Evolutionary conservation across 2,888 invertebrate species (phyloP).

Genomic region (Ormyrus pomaceus): DNA sequence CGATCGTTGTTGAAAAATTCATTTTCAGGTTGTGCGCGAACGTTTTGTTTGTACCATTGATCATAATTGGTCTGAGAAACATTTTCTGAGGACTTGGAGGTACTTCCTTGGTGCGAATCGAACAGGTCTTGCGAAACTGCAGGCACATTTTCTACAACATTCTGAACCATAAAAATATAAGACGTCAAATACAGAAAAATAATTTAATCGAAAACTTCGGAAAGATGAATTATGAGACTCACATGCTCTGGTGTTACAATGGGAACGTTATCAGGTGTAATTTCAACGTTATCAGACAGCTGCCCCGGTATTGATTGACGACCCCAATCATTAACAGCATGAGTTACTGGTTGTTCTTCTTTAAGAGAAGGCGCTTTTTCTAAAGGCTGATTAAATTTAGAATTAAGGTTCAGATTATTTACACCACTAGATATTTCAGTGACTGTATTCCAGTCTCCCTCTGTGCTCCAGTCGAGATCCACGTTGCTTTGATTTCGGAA

Average conservation of each 20-base stretch:
- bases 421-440: conserved; percentile 65
- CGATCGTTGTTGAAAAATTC: conserved; percentile 66
- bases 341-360: conserved; percentile 32
- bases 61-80: conserved; percentile 66
- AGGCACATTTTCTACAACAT: conserved; percentile 27
- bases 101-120: conserved; percentile 51
- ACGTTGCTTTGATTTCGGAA: conserved; percentile 58
- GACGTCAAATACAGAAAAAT: not conserved
- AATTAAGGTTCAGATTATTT: conserved; percentile 65
- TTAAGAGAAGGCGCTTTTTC: conserved; percentile 36
- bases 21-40: conserved; percentile 61
- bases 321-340: conserved; percentile 47
- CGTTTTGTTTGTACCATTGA: conserved; percentile 72
- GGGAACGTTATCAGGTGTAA: conserved; percentile 56
- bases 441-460: conserved; percentile 61
- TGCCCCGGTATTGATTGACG: conserved; percentile 22
- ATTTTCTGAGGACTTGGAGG: conserved; percentile 53
- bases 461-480: conserved; percentile 63
- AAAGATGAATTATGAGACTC: conserved; percentile 27
- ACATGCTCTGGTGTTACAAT: conserved; percentile 52
- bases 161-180: conserved; percentile 23
- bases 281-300: conserved; percentile 43
- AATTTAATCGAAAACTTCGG: not conserved
- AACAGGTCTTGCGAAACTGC: conserved; percentile 35
- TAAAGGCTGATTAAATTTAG: conserved; percentile 41